Percentiles rank a stretch among this genome's conserved stretches.
Conservation (phyloP, 2,797 vertebrate genomes). For the Ispidina lecontei region DNA sequence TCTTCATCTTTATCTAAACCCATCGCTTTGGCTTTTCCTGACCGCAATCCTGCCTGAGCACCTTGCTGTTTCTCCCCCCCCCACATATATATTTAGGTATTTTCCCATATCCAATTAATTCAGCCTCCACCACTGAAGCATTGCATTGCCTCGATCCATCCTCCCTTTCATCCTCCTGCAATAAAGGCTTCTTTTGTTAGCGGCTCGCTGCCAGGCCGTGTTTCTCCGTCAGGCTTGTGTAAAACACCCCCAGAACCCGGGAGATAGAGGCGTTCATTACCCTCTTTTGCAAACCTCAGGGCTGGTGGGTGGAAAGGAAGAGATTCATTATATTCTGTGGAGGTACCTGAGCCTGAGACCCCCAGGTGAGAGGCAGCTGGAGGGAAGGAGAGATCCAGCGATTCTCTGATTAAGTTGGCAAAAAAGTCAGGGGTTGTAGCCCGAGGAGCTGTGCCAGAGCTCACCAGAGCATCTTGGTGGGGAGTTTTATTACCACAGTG, state of each 20-base stretch:
- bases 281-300: not conserved
- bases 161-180: slow-evolving; percentile 32
- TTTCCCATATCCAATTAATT: slow-evolving; percentile 41
- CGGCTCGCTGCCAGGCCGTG: rapidly evolving
- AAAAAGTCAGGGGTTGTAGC: slow-evolving; percentile 1
- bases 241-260: not conserved
- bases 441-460: not conserved
- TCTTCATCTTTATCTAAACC: not conserved
- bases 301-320: not conserved
- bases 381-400: not conserved
- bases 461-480: not conserved
- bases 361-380: not conserved
- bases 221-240: not conserved
- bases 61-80: not conserved
- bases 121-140: not conserved
- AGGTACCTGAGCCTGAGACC: not conserved
- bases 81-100: not conserved
- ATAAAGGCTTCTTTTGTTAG: slow-evolving; percentile 33
- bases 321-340: not conserved
- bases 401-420: not conserved
- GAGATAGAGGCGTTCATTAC: not conserved
- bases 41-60: not conserved
- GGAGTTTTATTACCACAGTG: not conserved
- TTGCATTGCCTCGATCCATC: not conserved
- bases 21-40: not conserved